Percentiles rank a stretch among this genome's conserved stretches.
Conservation (phyloP, 23 tunicate genomes). For the Aplidium turbinatum region DNA sequence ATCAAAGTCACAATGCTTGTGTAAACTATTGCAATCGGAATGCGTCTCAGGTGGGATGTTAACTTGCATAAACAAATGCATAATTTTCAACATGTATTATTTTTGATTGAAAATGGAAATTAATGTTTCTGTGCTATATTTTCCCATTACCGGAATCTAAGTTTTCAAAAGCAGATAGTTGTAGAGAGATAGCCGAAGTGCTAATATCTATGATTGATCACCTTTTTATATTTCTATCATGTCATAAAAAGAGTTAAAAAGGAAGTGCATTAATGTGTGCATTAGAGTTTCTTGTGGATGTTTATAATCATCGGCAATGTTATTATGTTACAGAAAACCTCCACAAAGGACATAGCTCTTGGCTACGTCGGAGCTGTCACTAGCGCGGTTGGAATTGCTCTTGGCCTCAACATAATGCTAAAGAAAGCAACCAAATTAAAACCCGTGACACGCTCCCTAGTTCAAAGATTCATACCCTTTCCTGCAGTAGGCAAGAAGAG, state of each 20-base stretch:
- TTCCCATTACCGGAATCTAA: no score
- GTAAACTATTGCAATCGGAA: conserved; percentile 90
- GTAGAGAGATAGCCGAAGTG: no score
- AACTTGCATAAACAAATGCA: not conserved
- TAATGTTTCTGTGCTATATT: no score
- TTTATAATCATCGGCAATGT: no score
- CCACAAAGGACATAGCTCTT: conserved; percentile 57
- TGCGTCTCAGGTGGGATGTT: conserved; percentile 65
- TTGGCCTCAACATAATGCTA: conserved; percentile 62
- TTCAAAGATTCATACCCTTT: conserved; percentile 81
- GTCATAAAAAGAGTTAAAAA: no score
- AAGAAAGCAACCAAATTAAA: conserved; percentile 43
- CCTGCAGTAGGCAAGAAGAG: conserved; percentile 76
- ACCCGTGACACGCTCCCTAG: conserved; percentile 46
- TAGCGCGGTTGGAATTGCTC: conserved; percentile 78
- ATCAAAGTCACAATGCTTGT: conserved; percentile 97
- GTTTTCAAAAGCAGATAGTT: no score
- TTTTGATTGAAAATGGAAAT: no score
- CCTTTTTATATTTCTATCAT: no score
- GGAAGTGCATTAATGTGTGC: no score
- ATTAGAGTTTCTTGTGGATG: no score
- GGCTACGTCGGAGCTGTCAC: conserved; percentile 89
- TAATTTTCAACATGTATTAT: not conserved
- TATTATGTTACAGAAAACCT: conserved; percentile 62
- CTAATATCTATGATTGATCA: no score